These are phyloP conservation scores for Corapipo altera DNA, from an alignment of 2,113 vertebrate species.

Conservation along the genomic window DNA sequence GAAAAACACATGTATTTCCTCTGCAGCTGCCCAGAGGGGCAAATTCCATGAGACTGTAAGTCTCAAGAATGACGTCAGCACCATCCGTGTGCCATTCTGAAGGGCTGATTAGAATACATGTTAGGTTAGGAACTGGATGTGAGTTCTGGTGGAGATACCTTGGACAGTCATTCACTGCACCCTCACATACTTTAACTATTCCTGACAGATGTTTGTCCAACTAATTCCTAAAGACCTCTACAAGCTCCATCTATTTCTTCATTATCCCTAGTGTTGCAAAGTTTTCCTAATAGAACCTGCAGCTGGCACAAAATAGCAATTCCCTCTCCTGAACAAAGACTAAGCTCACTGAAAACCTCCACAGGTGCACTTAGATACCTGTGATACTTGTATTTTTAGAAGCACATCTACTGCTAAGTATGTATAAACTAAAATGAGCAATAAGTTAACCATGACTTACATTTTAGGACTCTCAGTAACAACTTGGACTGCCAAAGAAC, in stretches of 20 bases:
- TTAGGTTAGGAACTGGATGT: neutral
- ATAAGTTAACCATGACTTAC: neutral
- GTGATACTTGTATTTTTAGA: conserved; percentile 23
- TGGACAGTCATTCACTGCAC: neutral
- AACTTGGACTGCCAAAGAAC: neutral
- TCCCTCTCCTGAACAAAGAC: neutral
- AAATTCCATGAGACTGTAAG: neutral
- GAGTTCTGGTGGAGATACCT: neutral
- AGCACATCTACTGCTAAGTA: neutral
- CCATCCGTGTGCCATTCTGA: neutral
- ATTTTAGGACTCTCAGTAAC: conserved; percentile 19
- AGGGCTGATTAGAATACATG: neutral
- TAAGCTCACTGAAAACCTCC: neutral
- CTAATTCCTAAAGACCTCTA: neutral
- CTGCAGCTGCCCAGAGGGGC: neutral
- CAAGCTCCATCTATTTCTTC: neutral
- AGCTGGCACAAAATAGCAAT: neutral
- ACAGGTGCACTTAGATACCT: neutral
- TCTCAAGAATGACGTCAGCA: neutral
- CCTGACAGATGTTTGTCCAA: neutral
- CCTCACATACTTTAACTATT: neutral
- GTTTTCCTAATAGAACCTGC: neutral
- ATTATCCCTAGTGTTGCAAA: neutral
- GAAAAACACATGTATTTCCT: neutral
- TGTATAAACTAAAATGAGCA: neutral